These are phyloP conservation scores for Anticlea derivata DNA, from an alignment of 2,888 invertebrate species.

Conservation along the genomic window DNA sequence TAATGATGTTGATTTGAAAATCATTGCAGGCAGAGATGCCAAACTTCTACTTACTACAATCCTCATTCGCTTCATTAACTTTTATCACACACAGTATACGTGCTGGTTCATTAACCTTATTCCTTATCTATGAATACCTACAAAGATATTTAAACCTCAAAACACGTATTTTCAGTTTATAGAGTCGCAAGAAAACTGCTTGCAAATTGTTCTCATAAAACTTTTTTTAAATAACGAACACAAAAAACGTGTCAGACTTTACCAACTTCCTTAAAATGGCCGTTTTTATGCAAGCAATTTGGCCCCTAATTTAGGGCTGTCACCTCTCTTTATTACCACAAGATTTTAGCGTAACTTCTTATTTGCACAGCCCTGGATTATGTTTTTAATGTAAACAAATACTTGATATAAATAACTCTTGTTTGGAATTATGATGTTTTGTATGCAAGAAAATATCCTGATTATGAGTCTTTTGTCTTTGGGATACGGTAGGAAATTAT, in stretches of 20 bases:
- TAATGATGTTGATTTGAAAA: no score
- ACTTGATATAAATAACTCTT: conserved; percentile 10
- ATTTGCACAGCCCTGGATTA: conserved; percentile 28
- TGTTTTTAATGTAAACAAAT: conserved; percentile 26
- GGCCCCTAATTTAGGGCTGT: conserved; percentile 25
- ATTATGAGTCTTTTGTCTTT: conserved; percentile 8
- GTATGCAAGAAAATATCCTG: background rate
- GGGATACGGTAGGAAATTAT: conserved; percentile 5
- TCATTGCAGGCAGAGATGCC: no score
- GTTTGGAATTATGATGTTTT: conserved; percentile 15
- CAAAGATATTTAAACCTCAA: no score
- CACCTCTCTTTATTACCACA: conserved; percentile 21
- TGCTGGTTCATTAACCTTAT: no score
- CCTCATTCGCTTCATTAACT: no score
- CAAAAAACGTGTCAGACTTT: background rate
- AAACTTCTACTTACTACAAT: no score
- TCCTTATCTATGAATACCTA: no score
- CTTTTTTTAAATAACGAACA: background rate
- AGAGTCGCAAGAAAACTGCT: no score
- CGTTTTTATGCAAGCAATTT: conserved; percentile 26
- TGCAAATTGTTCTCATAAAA: background rate
- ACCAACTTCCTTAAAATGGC: conserved; percentile 6
- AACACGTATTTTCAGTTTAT: no score
- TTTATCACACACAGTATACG: no score
- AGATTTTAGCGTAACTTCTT: conserved; percentile 29